A percentile compares a stretch with the other conserved stretches of the same genome.
Conservation (phyloP, 2,888 invertebrate species). For the Zonitis immaculata region DNA sequence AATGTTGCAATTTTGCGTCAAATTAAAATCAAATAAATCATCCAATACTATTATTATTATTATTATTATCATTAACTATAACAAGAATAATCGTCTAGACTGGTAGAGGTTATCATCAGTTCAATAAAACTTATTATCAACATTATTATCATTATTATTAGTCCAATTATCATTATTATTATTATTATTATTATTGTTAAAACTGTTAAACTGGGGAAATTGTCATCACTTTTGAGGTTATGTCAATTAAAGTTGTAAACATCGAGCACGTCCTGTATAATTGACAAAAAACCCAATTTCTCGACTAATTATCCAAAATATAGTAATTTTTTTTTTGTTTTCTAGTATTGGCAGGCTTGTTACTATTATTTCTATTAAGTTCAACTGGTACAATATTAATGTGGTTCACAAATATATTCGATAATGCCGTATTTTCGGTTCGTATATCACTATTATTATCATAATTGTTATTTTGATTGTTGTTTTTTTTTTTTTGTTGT, state of each 20-base stretch:
- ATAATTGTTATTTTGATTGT: too few species aligned
- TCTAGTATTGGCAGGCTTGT: constrained; percentile 53
- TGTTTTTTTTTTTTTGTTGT: too few species aligned
- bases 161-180: not conserved
- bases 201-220: too few species aligned
- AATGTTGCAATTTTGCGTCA: not conserved
- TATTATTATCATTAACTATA: not conserved
- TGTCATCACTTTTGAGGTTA: too few species aligned
- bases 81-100: not conserved
- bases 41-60: not conserved
- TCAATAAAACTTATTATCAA: not conserved
- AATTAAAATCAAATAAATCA: not conserved
- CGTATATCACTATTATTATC: constrained; percentile 39
- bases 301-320: too few species aligned
- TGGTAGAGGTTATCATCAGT: not conserved
- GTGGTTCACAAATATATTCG: constrained; percentile 61
- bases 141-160: not conserved
- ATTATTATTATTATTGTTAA: too few species aligned
- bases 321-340: constrained; percentile 17
- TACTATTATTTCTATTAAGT: constrained; percentile 53
- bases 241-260: too few species aligned
- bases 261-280: too few species aligned
- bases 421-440: constrained; percentile 55
- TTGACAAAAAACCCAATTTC: too few species aligned
- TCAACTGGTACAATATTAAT: constrained; percentile 56